phyloP scores from a whole-genome alignment of 2,797 vertebrate genomes.

The Pyrocephalus nanus region DNA sequence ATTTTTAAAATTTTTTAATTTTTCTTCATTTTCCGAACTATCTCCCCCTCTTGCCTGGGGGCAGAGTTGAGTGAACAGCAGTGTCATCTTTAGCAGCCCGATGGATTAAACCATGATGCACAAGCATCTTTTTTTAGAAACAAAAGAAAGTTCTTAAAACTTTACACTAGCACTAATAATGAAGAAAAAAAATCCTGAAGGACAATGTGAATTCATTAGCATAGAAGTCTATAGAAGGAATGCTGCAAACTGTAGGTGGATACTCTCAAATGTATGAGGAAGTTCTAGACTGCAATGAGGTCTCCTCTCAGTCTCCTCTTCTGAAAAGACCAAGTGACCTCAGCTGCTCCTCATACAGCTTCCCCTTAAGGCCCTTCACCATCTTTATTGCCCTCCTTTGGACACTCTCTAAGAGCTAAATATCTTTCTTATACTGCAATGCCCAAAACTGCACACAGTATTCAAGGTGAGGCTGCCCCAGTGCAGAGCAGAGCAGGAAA shows the following conservation, averaged over 20 bases:
- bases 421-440: background rate
- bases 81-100: background rate
- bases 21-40: background rate
- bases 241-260: background rate
- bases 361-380: background rate
- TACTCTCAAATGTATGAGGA: background rate
- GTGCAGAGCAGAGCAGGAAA: background rate
- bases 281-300: background rate
- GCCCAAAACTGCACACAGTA: background rate
- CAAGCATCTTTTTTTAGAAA: background rate
- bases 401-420: background rate
- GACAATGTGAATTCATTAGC: conserved; percentile 5
- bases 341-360: background rate
- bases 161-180: background rate
- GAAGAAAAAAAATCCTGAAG: background rate
- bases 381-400: background rate
- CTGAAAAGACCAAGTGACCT: background rate
- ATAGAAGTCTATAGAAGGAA: background rate
- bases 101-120: background rate
- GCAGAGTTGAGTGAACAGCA: background rate
- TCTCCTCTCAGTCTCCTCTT: background rate
- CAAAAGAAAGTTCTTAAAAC: conserved; percentile 14
- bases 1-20: no score
- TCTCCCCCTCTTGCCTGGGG: background rate
- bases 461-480: background rate